Percentiles rank a stretch among this genome's conserved stretches.
Evolutionary conservation across 30 jellyfish, hydroid and myxozoan species (phyloP).

Genomic region (Chrysaora quinquecirrha): DNA sequence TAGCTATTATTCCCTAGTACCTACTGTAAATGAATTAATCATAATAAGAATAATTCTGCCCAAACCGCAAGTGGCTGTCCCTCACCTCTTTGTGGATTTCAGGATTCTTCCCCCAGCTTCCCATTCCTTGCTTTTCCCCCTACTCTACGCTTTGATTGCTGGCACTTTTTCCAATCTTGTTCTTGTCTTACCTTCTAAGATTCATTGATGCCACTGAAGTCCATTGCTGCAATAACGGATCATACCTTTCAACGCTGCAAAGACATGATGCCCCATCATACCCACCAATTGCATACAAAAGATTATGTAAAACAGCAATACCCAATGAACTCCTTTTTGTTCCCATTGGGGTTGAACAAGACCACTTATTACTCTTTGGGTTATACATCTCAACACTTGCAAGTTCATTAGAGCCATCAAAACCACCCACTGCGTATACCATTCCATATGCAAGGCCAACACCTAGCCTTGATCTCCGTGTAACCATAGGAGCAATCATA

Average conservation of each 20-base stretch:
- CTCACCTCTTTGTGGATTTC: no score
- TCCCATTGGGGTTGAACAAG: slow-evolving; percentile 81
- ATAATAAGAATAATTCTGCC: no score
- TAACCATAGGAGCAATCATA: slow-evolving; percentile 76
- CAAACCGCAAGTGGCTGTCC: no score
- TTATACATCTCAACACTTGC: slow-evolving; percentile 78
- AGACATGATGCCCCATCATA: slow-evolving; percentile 96
- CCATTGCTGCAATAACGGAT: slow-evolving; percentile 93
- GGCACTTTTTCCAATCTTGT: no score
- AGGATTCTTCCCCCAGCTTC: no score
- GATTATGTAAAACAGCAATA: slow-evolving; percentile 86
- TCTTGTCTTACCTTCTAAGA: slow-evolving; percentile 76
- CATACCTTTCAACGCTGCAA: slow-evolving; percentile 93
- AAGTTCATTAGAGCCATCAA: slow-evolving; percentile 90
- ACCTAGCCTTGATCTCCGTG: slow-evolving; percentile 85
- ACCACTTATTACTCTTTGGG: slow-evolving; percentile 81
- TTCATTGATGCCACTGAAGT: slow-evolving; percentile 92
- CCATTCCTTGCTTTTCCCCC: no score
- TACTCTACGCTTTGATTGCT: no score
- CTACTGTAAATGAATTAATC: no score
- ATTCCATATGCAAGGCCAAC: slow-evolving; percentile 83
- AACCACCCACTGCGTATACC: slow-evolving; percentile 97
- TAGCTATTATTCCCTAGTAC: no score
- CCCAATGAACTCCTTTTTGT: slow-evolving; percentile 92
- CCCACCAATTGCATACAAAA: slow-evolving; percentile 95